These are phyloP conservation scores for Busseola fusca DNA, from an alignment of 2,888 invertebrate genomes.

Conservation along the genomic window DNA sequence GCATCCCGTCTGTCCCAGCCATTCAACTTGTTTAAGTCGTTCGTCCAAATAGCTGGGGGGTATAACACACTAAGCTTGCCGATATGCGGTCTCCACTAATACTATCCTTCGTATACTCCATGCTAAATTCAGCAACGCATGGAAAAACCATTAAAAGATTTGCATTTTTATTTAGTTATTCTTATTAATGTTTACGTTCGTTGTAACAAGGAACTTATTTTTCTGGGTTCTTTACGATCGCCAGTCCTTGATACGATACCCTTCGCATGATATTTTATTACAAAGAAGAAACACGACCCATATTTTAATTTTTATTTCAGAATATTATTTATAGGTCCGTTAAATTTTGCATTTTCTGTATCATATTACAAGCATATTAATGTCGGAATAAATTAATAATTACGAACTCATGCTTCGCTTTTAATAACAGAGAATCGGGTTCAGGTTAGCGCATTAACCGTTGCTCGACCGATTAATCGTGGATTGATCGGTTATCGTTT, in stretches of 20 bases:
- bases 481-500: slow-evolving; percentile 62
- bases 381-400: slow-evolving; percentile 48
- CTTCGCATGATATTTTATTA: slow-evolving; percentile 45
- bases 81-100: too few relatives aligned
- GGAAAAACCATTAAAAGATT: slow-evolving; percentile 26
- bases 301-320: slow-evolving; percentile 30
- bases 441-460: slow-evolving; percentile 66
- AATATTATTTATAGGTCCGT: slow-evolving; percentile 26
- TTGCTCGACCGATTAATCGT: slow-evolving; percentile 62
- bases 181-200: slow-evolving; percentile 31
- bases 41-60: too few relatives aligned
- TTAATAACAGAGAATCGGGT: slow-evolving; percentile 51
- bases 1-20: too few relatives aligned
- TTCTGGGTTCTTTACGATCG: slow-evolving; percentile 45
- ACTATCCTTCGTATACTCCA: not conserved
- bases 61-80: too few relatives aligned
- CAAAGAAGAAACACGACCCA: slow-evolving; percentile 22
- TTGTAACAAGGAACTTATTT: slow-evolving; percentile 16
- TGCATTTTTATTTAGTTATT: slow-evolving; percentile 38
- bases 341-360: slow-evolving; percentile 32
- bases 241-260: slow-evolving; percentile 24
- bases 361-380: slow-evolving; percentile 35
- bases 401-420: slow-evolving; percentile 24
- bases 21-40: too few relatives aligned
- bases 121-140: not conserved